Evolutionary conservation across 92 coral and sea anemone genomes (phyloP).

Genomic region (Palythoa grandis): DNA sequence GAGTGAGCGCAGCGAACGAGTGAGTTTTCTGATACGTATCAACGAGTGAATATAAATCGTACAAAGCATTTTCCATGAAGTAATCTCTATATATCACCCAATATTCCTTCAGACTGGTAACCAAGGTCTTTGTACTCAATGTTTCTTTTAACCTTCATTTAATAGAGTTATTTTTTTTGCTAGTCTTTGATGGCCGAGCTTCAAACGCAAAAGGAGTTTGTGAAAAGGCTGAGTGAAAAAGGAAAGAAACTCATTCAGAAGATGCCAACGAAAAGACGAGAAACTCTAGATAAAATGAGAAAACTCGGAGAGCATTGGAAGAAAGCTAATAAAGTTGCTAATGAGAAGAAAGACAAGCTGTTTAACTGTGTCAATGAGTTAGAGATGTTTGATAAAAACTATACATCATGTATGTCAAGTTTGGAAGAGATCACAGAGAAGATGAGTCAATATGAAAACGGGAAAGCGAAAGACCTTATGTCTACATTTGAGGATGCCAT

Average conservation of each 20-base stretch:
- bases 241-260: slow-evolving; percentile 66
- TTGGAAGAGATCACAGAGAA: slow-evolving; percentile 33
- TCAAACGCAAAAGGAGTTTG: slow-evolving; percentile 84
- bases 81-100: no score
- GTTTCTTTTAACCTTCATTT: no score
- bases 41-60: no score
- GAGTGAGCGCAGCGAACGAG: no score
- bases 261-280: slow-evolving; percentile 65
- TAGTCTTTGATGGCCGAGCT: slow-evolving; percentile 80
- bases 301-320: slow-evolving; percentile 78
- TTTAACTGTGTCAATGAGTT: slow-evolving; percentile 54
- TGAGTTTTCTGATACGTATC: no score
- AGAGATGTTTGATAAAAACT: slow-evolving; percentile 70
- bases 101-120: no score
- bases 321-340: slow-evolving; percentile 63
- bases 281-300: slow-evolving; percentile 65
- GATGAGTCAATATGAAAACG: slow-evolving; percentile 17
- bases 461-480: slow-evolving; percentile 28
- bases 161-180: neutral
- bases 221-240: slow-evolving; percentile 76
- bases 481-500: slow-evolving; percentile 69
- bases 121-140: no score
- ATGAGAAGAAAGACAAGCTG: slow-evolving; percentile 70
- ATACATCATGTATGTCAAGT: slow-evolving; percentile 65
- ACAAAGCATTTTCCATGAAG: no score